Conservation (phyloP, 2,888 invertebrate genomes). For the Miltochrista miniata region DNA sequence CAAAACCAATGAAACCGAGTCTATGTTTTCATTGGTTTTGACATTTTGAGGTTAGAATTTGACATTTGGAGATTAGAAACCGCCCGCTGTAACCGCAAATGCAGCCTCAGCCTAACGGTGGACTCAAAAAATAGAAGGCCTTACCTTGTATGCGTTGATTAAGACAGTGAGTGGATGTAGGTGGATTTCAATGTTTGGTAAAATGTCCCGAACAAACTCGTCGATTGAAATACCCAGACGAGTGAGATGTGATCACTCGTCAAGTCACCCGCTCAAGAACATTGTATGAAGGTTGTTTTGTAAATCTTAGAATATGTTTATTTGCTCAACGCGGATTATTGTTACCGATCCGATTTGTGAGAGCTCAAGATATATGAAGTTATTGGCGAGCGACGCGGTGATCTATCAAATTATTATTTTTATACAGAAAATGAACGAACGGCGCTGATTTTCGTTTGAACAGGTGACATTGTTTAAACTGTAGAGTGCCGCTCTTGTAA, state of each 20-base stretch:
- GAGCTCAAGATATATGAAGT: conserved; percentile 46
- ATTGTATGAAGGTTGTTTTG: conserved; percentile 21
- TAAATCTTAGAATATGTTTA: conserved; percentile 26
- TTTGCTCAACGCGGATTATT: conserved; percentile 54
- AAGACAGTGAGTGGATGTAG: not conserved
- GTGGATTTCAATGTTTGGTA: not conserved
- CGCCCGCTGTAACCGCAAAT: too few relatives aligned
- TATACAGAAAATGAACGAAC: conserved; percentile 52
- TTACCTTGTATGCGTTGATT: not conserved
- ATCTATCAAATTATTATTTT: conserved; percentile 67
- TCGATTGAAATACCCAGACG: too few relatives aligned
- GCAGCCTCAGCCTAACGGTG: too few relatives aligned
- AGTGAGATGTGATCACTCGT: not conserved
- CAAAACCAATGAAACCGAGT: too few relatives aligned
- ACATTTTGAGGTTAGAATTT: too few relatives aligned
- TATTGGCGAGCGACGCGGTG: conserved; percentile 42
- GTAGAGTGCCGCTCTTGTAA: conserved; percentile 49
- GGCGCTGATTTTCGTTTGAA: conserved; percentile 39
- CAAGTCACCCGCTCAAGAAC: not conserved
- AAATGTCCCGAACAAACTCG: not conserved
- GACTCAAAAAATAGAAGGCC: too few relatives aligned
- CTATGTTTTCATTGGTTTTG: too few relatives aligned
- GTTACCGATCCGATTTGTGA: conserved; percentile 32
- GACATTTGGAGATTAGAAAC: too few relatives aligned
- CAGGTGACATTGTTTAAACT: conserved; percentile 52